Conservation (phyloP, 2,113 vertebrate species). For the Cyphomyrus plagiostoma region DNA sequence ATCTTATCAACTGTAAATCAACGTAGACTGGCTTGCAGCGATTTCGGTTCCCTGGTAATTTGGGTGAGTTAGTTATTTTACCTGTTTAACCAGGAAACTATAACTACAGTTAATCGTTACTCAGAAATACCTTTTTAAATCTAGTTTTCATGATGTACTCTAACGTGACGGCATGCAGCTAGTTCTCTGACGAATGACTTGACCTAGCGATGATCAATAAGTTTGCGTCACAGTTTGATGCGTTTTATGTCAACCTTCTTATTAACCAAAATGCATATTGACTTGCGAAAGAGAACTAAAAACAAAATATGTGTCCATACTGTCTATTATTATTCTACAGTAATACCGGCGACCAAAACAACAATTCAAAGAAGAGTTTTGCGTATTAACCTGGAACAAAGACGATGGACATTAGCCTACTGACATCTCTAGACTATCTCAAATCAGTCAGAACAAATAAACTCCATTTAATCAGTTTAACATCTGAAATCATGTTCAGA, state of each 20-base stretch:
- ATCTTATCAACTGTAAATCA: constrained; percentile 27
- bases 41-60: constrained; percentile 31
- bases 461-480: not conserved
- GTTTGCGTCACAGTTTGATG: constrained; percentile 12
- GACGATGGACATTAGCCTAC: not conserved
- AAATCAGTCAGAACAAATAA: not conserved
- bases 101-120: not conserved
- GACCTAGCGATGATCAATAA: constrained; percentile 18
- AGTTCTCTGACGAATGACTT: not conserved
- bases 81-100: not conserved
- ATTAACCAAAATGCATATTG: not conserved
- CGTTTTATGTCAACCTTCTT: constrained; percentile 1
- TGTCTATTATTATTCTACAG: not conserved
- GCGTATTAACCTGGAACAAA: not conserved
- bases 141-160: constrained; percentile 4
- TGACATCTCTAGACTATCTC: not conserved
- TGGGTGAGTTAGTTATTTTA: constrained; percentile 26
- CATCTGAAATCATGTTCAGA: not conserved
- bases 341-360: not conserved
- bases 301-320: not conserved
- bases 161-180: constrained; percentile 24
- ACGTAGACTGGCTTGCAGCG: constrained; percentile 7
- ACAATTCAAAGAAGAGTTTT: constrained; percentile 8
- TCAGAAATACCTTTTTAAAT: not conserved
- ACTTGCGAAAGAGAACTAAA: not conserved